These are phyloP conservation scores for Eremobia ochroleuca DNA, from an alignment of 2,888 invertebrate genomes.

Conservation along the genomic window DNA sequence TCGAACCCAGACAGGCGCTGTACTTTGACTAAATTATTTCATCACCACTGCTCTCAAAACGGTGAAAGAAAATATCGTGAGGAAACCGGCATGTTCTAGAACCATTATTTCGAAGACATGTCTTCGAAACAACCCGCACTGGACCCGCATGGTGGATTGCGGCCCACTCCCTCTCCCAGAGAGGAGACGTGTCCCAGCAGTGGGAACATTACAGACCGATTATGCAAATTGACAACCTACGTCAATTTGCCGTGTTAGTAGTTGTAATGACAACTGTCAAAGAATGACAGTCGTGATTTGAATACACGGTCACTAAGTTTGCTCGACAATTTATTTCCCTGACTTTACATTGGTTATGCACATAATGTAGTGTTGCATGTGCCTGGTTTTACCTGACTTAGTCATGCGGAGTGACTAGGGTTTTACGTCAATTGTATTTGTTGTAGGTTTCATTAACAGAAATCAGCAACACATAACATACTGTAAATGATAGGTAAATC, in stretches of 20 bases:
- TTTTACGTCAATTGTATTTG: constrained; percentile 19
- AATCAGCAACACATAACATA: constrained; percentile 2
- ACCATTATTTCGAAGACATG: not conserved
- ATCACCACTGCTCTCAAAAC: not conserved
- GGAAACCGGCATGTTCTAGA: not conserved
- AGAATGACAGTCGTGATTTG: not conserved
- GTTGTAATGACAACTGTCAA: not conserved
- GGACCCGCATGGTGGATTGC: not conserved
- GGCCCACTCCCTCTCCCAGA: not conserved
- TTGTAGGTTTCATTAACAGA: not conserved
- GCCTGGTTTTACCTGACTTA: constrained; percentile 24
- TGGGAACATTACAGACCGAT: not conserved
- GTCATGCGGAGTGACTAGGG: constrained; percentile 10
- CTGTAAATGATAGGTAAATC: not conserved
- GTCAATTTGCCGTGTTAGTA: not conserved
- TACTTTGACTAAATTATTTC: not conserved
- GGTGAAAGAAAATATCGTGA: not conserved
- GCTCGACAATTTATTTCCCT: not conserved
- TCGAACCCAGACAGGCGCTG: not conserved
- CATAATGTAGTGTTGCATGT: not conserved
- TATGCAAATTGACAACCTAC: not conserved
- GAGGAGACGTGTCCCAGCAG: not conserved
- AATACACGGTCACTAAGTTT: not conserved
- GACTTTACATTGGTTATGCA: constrained; percentile 33
- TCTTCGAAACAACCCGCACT: not conserved